These are phyloP conservation scores for Felis chaus DNA, from an alignment of 2,113 vertebrate genomes.

Conservation along the genomic window DNA sequence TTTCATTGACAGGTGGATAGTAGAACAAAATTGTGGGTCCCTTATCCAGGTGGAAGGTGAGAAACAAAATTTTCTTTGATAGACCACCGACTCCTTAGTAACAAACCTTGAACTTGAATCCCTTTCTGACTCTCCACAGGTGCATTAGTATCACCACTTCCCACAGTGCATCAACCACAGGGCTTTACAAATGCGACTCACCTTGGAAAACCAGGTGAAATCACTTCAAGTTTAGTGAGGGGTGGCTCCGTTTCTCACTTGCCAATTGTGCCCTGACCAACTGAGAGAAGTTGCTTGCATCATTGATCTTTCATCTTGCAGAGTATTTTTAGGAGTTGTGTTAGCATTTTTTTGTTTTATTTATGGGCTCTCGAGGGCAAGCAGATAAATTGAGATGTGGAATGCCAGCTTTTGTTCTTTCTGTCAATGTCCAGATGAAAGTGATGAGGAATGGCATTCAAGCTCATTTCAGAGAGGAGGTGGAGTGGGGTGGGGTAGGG, in stretches of 20 bases:
- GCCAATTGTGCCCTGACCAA: background rate
- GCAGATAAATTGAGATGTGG: constrained; percentile 59
- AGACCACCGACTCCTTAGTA: background rate
- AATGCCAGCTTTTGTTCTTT: constrained; percentile 58
- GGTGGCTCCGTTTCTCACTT: background rate
- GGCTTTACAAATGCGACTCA: background rate
- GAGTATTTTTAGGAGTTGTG: constrained; percentile 37
- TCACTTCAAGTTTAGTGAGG: background rate
- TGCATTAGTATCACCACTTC: background rate
- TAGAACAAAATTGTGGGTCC: background rate
- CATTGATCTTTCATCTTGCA: constrained; percentile 59
- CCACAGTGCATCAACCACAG: background rate
- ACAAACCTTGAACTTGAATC: background rate
- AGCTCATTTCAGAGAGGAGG: background rate
- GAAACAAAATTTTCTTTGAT: background rate
- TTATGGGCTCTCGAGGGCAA: background rate
- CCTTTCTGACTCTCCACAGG: background rate
- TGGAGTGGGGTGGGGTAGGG: no score
- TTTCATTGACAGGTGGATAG: background rate
- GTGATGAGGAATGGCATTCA: constrained; percentile 40
- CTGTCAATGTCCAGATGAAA: constrained; percentile 49
- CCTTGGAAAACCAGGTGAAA: background rate
- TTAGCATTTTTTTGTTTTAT: constrained; percentile 49
- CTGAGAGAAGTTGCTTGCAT: constrained; percentile 21
- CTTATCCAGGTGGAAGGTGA: background rate